A percentile compares a stretch with the other conserved stretches of the same genome.
Evolutionary conservation across 2,113 vertebrate genomes (phyloP).

Genomic region (Melanotaenia duboulayi): DNA sequence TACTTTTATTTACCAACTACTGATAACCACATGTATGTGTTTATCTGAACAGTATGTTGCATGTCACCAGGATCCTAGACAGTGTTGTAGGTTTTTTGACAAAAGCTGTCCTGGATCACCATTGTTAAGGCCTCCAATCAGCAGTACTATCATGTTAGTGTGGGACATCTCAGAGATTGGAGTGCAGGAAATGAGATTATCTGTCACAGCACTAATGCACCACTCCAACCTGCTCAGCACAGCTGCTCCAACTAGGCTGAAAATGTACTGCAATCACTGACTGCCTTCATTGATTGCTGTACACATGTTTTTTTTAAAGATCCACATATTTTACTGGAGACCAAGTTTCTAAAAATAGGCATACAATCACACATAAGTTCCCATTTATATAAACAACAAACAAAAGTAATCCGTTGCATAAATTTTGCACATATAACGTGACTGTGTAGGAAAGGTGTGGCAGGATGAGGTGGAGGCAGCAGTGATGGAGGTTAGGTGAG

Average conservation of each 20-base stretch:
- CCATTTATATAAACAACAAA: background rate
- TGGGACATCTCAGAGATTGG: constrained; percentile 60
- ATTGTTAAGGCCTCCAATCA: constrained; percentile 24
- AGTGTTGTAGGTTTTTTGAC: constrained; percentile 6
- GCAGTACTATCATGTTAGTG: constrained; percentile 57
- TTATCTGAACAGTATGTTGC: constrained; percentile 11
- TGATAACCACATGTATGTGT: constrained; percentile 1
- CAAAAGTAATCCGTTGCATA: background rate
- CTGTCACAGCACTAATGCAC: constrained; percentile 72
- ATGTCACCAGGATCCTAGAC: constrained; percentile 15
- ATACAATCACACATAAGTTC: background rate
- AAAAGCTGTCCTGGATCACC: constrained; percentile 18
- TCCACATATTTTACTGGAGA: background rate
- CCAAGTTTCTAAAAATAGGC: constrained; percentile 1
- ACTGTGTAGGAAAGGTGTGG: constrained; percentile 4
- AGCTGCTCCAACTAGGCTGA: constrained; percentile 37
- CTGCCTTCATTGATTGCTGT: background rate
- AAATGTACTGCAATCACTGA: constrained; percentile 16
- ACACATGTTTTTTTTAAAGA: background rate
- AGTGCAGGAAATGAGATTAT: constrained; percentile 82
- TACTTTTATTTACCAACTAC: constrained; percentile 21
- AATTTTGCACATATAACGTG: constrained; percentile 10
- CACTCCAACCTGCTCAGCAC: constrained; percentile 65
- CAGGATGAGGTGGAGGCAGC: constrained; percentile 10
- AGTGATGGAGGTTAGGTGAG: constrained; percentile 71